Conservation (phyloP, 2,888 invertebrate genomes). For the Xestoiulus laeticollis region DNA sequence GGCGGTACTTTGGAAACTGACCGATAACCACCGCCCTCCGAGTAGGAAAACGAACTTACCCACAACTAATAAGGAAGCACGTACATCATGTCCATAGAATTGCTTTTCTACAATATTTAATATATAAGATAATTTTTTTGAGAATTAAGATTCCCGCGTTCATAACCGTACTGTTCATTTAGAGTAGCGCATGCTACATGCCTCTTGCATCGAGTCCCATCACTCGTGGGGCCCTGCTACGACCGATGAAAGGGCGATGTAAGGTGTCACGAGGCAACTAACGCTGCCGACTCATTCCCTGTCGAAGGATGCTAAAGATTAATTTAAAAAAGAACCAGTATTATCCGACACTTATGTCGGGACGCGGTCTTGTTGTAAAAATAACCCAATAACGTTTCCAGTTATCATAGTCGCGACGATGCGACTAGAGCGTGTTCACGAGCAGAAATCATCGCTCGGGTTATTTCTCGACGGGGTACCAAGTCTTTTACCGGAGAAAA, state of each 20-base stretch:
- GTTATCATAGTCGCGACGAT: neutral
- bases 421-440: neutral
- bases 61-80: neutral
- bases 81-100: neutral
- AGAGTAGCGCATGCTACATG: neutral
- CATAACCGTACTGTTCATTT: neutral
- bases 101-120: constrained; percentile 3
- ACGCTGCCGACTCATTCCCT: neutral
- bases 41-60: neutral
- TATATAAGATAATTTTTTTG: neutral
- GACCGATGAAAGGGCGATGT: too few species aligned
- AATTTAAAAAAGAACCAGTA: constrained; percentile 17
- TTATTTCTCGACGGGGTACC: neutral
- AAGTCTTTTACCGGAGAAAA: neutral
- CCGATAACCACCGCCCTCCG: neutral
- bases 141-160: neutral
- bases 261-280: neutral
- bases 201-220: neutral
- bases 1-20: neutral
- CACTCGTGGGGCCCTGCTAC: neutral
- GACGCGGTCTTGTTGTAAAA: neutral
- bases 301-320: neutral
- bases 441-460: neutral
- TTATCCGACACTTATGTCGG: neutral
- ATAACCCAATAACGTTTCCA: neutral